Evolutionary conservation across 2,113 vertebrate genomes (phyloP).

Genomic region (Campylomormyrus numenius): DNA sequence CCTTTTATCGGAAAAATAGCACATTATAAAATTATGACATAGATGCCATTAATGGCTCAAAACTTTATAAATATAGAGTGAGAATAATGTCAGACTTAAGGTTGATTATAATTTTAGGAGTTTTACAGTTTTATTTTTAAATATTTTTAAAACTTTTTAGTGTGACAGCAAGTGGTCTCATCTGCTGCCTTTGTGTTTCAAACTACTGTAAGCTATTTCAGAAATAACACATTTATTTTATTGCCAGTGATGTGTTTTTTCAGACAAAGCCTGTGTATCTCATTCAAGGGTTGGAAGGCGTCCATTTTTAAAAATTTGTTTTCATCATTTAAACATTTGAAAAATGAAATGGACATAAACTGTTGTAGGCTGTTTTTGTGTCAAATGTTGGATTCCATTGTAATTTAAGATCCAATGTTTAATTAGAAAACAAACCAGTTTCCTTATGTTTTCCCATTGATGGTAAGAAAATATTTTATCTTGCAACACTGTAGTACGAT

Average conservation of each 20-base stretch:
- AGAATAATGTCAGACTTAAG: background rate
- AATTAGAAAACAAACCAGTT: background rate
- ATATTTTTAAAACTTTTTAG: background rate
- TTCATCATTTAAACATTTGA: background rate
- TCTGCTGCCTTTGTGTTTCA: background rate
- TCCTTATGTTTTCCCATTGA: background rate
- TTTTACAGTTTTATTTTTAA: background rate
- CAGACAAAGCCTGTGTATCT: background rate
- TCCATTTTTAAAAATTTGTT: background rate
- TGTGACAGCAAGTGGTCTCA: no score
- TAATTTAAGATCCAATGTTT: background rate
- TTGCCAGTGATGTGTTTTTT: background rate
- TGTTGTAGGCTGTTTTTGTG: background rate
- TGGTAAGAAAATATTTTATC: background rate
- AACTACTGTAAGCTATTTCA: background rate
- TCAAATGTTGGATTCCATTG: background rate
- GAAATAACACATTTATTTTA: background rate
- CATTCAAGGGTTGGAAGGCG: background rate
- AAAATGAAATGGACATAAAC: background rate
- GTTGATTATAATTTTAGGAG: background rate
- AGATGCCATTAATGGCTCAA: background rate
- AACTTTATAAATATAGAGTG: background rate
- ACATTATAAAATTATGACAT: background rate
- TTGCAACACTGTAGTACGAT: background rate
- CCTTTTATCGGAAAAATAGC: background rate